Conservation (phyloP, 2,888 invertebrate species). For the Resseliella maxima region DNA sequence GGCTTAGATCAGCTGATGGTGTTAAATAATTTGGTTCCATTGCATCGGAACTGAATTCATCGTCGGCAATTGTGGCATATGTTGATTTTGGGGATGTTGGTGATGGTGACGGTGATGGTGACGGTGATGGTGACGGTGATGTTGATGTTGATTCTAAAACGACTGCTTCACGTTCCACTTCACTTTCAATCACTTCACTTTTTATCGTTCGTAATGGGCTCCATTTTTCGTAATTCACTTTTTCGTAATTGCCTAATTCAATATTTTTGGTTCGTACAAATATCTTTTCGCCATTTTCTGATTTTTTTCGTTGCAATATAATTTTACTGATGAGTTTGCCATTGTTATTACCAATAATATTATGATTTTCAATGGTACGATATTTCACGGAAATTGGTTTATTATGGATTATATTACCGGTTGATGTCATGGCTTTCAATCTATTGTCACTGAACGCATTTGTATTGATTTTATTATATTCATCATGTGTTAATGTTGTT, state of each 20-base stretch:
- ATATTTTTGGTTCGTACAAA: conserved; percentile 43
- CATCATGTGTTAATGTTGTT: not conserved
- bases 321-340: conserved; percentile 64
- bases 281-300: conserved; percentile 46
- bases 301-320: conserved; percentile 62
- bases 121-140: not conserved
- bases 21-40: not conserved
- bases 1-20: not conserved
- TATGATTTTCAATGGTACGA: conserved; percentile 60
- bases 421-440: not conserved
- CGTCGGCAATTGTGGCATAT: not conserved
- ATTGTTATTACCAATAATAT: conserved; percentile 62
- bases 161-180: not conserved
- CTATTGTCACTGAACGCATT: not conserved
- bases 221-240: conserved; percentile 3
- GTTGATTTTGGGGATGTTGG: not conserved
- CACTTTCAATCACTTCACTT: conserved; percentile 11
- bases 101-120: not conserved
- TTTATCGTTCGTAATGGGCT: not conserved
- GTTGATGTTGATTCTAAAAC: not conserved
- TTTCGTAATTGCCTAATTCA: not conserved
- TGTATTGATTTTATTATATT: not conserved
- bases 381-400: not conserved
- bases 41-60: not conserved
- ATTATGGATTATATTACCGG: not conserved